These are phyloP conservation scores for Thymallus thymallus DNA, from an alignment of 2,113 vertebrate genomes.

Conservation along the genomic window DNA sequence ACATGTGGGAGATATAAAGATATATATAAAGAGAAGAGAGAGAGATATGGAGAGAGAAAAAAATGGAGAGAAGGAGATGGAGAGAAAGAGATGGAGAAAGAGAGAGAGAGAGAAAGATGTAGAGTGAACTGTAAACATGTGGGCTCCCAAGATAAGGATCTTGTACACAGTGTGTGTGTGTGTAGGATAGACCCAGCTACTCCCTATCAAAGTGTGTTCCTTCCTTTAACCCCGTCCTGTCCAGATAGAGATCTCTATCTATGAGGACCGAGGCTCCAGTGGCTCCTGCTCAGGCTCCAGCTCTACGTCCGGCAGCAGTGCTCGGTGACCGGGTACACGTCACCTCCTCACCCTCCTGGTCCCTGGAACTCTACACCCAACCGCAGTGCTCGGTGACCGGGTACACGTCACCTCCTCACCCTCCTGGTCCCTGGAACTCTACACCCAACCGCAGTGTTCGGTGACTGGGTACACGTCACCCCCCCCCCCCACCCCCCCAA, in stretches of 20 bases:
- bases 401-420: background rate
- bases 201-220: conserved; percentile 28
- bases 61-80: too few relatives aligned
- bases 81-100: too few relatives aligned
- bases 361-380: background rate
- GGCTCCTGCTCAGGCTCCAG: conserved; percentile 88
- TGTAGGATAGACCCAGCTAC: background rate
- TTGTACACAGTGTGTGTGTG: background rate
- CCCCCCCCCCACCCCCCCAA: conserved; percentile 36
- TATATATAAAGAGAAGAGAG: too few relatives aligned
- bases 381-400: background rate
- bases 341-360: conserved; percentile 49
- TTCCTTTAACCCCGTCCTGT: conserved; percentile 59
- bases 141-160: too few relatives aligned
- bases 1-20: too few relatives aligned
- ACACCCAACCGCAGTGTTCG: background rate
- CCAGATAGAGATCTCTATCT: conserved; percentile 97
- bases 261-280: conserved; percentile 92
- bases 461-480: background rate
- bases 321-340: conserved; percentile 73
- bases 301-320: conserved; percentile 81
- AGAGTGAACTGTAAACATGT: background rate
- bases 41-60: too few relatives aligned
- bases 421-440: conserved; percentile 42
- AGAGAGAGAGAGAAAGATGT: background rate